Percentiles rank a stretch among this genome's conserved stretches.
Evolutionary conservation across 2,797 vertebrate genomes (phyloP).

Genomic region (Propithecus deckenii): DNA sequence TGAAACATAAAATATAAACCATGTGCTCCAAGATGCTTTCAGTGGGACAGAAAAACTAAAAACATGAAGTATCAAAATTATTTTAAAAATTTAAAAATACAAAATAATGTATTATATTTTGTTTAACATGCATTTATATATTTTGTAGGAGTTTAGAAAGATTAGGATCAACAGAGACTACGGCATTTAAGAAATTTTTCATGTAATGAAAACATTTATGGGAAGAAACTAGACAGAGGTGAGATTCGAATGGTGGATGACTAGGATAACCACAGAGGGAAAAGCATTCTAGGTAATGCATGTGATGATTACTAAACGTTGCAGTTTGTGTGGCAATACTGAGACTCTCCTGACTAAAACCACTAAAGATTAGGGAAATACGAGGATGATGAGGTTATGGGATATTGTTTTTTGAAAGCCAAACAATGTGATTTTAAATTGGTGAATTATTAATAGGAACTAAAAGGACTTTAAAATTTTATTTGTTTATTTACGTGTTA

Average conservation of each 20-base stretch:
- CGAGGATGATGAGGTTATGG: background rate
- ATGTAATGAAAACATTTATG: background rate
- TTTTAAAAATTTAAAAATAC: background rate
- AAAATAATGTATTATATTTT: background rate
- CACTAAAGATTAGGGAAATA: background rate
- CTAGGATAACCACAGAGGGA: background rate
- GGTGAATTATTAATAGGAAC: background rate
- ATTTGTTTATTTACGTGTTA: background rate
- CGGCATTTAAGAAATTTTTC: background rate
- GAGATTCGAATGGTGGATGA: background rate
- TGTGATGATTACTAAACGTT: background rate
- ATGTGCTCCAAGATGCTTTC: background rate
- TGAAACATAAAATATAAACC: background rate
- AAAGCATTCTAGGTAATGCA: background rate
- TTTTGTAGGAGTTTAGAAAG: background rate
- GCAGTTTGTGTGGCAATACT: no score
- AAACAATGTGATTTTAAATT: background rate
- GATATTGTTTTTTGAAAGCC: background rate
- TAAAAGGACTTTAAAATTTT: background rate
- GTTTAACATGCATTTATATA: background rate
- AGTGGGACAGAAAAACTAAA: background rate
- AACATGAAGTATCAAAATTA: background rate
- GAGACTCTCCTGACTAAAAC: background rate
- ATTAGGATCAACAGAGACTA: background rate
- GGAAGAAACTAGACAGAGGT: background rate